Conservation (phyloP, 2,888 invertebrate species). For the Drosophila lacicola region DNA sequence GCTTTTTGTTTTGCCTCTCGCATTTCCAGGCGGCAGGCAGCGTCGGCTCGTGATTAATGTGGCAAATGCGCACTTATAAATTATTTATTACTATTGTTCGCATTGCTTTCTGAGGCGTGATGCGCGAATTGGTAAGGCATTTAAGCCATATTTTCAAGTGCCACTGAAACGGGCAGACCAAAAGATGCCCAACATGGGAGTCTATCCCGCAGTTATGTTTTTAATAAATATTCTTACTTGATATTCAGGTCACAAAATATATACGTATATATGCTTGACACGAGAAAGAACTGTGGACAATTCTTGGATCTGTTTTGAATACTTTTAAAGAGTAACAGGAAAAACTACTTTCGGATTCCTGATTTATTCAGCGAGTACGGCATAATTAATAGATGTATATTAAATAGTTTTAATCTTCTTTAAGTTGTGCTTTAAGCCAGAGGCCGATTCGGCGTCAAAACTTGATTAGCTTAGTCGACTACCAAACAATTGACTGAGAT, state of each 20-base stretch:
- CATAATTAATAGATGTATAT: too few relatives aligned
- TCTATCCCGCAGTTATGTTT: constrained; percentile 17
- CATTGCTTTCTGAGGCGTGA: constrained; percentile 72
- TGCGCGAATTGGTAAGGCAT: constrained; percentile 70
- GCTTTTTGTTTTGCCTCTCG: constrained; percentile 24
- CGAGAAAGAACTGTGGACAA: too few relatives aligned
- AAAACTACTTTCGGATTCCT: too few relatives aligned
- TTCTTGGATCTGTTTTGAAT: too few relatives aligned
- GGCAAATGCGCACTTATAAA: constrained; percentile 80
- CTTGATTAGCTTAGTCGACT: too few relatives aligned
- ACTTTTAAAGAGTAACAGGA: too few relatives aligned
- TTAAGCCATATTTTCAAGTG: constrained; percentile 71
- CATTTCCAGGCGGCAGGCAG: constrained; percentile 23
- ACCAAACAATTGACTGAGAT: too few relatives aligned
- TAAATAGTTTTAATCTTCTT: too few relatives aligned
- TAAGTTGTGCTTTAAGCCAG: too few relatives aligned
- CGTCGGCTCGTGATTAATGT: constrained; percentile 73
- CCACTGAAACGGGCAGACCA: not conserved
- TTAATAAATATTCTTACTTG: constrained; percentile 44
- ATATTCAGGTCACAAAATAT: constrained; percentile 43
- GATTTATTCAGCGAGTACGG: too few relatives aligned
- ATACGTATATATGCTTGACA: not conserved
- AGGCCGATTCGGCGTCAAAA: too few relatives aligned
- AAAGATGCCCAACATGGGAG: not conserved
- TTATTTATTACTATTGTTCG: constrained; percentile 78